Evolutionary conservation across 2,113 vertebrate species (phyloP), one percentile per base, ranked within the genome.

Genomic region (Sinosuthora webbiana): DNA sequence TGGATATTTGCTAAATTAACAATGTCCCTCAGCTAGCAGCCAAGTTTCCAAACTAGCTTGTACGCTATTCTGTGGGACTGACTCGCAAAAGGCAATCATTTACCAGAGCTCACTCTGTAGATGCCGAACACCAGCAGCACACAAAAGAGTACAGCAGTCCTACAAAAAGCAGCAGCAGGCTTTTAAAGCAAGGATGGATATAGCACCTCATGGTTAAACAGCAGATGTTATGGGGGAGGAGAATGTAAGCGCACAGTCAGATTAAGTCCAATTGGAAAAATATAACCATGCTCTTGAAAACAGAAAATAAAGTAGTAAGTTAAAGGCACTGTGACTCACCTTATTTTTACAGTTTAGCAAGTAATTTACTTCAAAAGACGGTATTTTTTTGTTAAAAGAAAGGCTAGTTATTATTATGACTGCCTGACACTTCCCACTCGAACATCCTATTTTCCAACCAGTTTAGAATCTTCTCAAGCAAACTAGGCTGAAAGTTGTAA

Each of bases 181-280:
- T 93, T 81, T 86, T 77, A 83, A 76, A 74, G 85, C 42, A 86
- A 65, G 67, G 78, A 76, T 56, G 55, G 84, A 77, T 85, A 65
- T 13, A 93, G 93, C 75, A 83, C 68, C 79, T 89, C 60, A 74
- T 9, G 28, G 85, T 88, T 95, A 88, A 91, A 63, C 82, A 95
- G 71, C 94, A 95, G 93, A 91, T 93, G 90, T 85, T 85, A 73
- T 25, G 82, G 87, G 78, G 92, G 93, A 96, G 81, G 83, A 94
- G 79, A 91, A 75, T 49, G 60, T 56, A 94, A 95, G 83, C 39
- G 33, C 78, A 79, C 75, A 84, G 81, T 33, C 84, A 96, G 52
- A 90, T 91, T 87, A 93, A 90, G 57, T 80, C 53, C 87, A 95
- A 90, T 2, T 75, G 68, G 68, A 94, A 94, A 94, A 95, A 93